Percentiles rank a stretch among this genome's conserved stretches.
phyloP scores from a whole-genome alignment of 2,888 invertebrate species.

The Orthosia incerta region DNA sequence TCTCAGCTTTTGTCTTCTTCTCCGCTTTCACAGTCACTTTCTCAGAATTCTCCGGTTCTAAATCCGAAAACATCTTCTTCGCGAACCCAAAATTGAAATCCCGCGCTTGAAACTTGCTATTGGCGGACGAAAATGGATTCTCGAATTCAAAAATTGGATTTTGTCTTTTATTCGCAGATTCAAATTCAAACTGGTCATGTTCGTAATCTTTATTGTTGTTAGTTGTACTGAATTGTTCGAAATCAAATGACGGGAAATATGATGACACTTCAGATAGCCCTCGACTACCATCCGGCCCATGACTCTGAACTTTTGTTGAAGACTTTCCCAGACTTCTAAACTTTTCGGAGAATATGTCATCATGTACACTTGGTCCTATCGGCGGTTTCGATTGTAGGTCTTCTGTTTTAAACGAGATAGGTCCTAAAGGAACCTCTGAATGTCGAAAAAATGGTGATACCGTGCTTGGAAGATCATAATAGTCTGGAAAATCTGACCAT shows the following conservation, averaged over 20 bases:
- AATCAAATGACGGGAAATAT: conserved; percentile 70
- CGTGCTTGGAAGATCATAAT: conserved; percentile 20
- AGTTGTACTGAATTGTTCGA: conserved; percentile 34
- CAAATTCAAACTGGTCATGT: conserved; percentile 17
- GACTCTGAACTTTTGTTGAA: conserved; percentile 68
- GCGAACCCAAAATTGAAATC: conserved; percentile 61
- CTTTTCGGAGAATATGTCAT: conserved; percentile 65
- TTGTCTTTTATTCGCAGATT: background rate
- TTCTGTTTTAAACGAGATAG: conserved; percentile 49
- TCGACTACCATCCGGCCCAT: conserved; percentile 71
- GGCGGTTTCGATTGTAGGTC: conserved; percentile 44
- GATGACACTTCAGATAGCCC: conserved; percentile 72
- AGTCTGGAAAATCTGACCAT: conserved; percentile 46
- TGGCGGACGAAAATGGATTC: conserved; percentile 55
- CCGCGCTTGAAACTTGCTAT: conserved; percentile 32
- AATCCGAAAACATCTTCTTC: conserved; percentile 71
- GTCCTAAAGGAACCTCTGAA: conserved; percentile 52
- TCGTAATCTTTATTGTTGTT: conserved; percentile 16
- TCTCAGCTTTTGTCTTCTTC: conserved; percentile 65
- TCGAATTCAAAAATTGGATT: conserved; percentile 10
- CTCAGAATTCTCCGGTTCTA: conserved; percentile 72
- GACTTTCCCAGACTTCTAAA: background rate
- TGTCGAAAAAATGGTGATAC: conserved; percentile 8
- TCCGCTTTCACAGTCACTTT: conserved; percentile 59
- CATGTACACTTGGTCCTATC: conserved; percentile 59